Evolutionary conservation across 2,113 vertebrate genomes (phyloP), one percentile per base, ranked within the genome.

Genomic region (Passer domesticus): DNA sequence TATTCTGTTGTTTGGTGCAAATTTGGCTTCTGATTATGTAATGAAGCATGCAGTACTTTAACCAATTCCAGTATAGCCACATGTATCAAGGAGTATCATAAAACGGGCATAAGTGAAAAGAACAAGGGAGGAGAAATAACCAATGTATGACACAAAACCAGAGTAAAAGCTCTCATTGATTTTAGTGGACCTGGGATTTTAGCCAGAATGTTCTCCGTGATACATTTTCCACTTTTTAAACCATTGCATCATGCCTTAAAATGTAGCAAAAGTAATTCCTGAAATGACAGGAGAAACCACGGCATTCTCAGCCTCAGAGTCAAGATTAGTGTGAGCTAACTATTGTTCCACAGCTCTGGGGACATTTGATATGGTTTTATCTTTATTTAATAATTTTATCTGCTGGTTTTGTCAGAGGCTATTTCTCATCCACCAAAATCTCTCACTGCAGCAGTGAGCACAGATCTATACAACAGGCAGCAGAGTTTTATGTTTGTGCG

Each of bases 191-290:
- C 80, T 68, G 87, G 87, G 96, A 94, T 72, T 95, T 92, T 85
- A 94, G 89, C 87, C 95, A 97, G 85, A 79, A 50, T 27, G 41
- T 79, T 89, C 91, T 92, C 66, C 58, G 4, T 35, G 58, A 89
- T 85, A 66, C 50, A 53, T 84, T 95, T 92, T 75, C 87, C 23
- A 28, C 70, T 89, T 91, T 74, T 91, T 39, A 91, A 96, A 83
- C 46, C 15, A 0, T 92, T 89, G 89, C 89, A 96, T 95, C 94
- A 87, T 92, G 83, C 84, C 83, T 95, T 53, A 97, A 94, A 92
- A 94, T 73, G 64, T 56, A 89, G 83, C 62, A 78, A 60, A 92
- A 94, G 47, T 37, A 44, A 66, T 91, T 77, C 39, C 13, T 79
- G 39, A 94, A 87, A 92, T 64, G 83, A 78, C 87, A 72, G 24